These are phyloP conservation scores for human (Homo sapiens) DNA, from an alignment of 2,113 vertebrate genomes.

Conservation along the genomic window GRCh38 chr12:57092501-57093000, in stretches of 20 bases:
- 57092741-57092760: background rate
- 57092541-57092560: constrained; percentile 96
- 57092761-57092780: background rate
- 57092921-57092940: constrained; percentile 84
- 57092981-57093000: background rate
- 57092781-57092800: background rate
- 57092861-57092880: background rate
- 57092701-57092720: background rate
- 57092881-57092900: background rate
- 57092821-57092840: background rate
- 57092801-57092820: background rate
- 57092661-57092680: background rate
- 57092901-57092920: constrained; percentile 80
- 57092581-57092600: constrained; percentile 83
- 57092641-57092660: background rate
- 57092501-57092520: constrained; percentile 95
- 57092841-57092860: background rate
- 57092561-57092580: constrained; percentile 92
- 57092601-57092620: background rate
- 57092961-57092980: constrained; percentile 89
- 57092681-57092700: background rate
- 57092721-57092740: background rate
- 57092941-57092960: constrained; percentile 88
- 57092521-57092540: constrained; percentile 95
- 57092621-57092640: background rate